Evolutionary conservation across 1,140 invertebrate species (phyloP), one percentile per base, ranked within the genome.

Genomic region (Drosophila lowei): DNA sequence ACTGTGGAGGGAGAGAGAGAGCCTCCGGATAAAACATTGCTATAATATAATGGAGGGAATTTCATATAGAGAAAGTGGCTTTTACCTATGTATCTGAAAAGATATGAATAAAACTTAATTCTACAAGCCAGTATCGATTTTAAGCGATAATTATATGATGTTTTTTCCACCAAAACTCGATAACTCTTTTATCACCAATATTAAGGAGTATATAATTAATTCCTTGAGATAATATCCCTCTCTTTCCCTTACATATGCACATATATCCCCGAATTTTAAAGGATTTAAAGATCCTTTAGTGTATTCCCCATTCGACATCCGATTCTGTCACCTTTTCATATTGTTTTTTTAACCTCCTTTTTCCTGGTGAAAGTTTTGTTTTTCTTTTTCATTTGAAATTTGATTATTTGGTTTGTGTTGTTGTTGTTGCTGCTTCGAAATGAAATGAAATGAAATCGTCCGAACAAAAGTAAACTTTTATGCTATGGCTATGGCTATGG

Each of bases 321-420:
- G 6, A 15, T 8, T 38, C 6, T 16, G 13, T 7, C 11, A 25
- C 13, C 11, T 48, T 50, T 15, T 23, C 15, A 16, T 16, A 38
- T 72, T 60, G 38, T 64, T 72, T 75, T 67, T 75, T 75, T 67
- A 49, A 58, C 50, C 16, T 23, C 13, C 21, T 44, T 61, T 66
- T 41, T 49, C 46, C 44, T 44, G 18, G 30, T 42, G 41, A 83
- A 70, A 83, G 64, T 83, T 74, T 65, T 38, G 11, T 38, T 63
- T 73, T 65, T 38, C 34, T 38, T 63, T 73, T 63, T 76, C 59
- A 70, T 77, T 79, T 73, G 60, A 76, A 79, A 88, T 78, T 88
- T 88, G 81, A 86, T 88, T 86, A 81, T 86, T 84, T 66, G 63
- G 43, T 44, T 64, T 52, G 11, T 38, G 34, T 23, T 34, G 60